phyloP scores from a whole-genome alignment of 2,113 vertebrate genomes.

The Plecturocebus donacophilus region DNA sequence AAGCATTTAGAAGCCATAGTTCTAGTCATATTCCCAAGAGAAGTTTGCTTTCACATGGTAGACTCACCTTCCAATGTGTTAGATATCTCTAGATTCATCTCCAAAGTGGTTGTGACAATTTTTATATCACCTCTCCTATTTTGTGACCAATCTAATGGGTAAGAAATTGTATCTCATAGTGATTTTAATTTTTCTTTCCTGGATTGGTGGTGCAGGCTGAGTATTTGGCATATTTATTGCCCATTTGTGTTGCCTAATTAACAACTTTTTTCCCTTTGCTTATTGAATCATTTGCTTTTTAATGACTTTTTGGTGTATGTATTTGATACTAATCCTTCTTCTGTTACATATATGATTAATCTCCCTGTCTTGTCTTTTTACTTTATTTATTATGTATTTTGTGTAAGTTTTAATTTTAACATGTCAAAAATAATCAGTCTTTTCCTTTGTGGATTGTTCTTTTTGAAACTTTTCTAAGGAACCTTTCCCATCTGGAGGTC shows the following conservation, averaged over 20 bases:
- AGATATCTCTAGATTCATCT: neutral
- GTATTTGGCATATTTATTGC: neutral
- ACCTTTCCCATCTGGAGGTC: neutral
- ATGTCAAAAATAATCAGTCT: neutral
- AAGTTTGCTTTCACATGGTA: too few relatives aligned
- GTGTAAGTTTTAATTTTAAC: neutral
- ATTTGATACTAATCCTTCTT: neutral
- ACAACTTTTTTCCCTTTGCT: neutral
- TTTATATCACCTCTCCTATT: neutral
- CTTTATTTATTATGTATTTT: neutral
- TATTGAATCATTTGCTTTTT: neutral
- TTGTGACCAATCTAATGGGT: neutral
- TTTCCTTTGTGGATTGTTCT: neutral
- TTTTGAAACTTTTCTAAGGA: neutral
- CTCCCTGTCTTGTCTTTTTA: neutral
- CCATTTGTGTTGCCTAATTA: neutral
- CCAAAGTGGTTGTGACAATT: neutral
- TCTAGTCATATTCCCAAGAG: neutral
- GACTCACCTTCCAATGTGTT: neutral
- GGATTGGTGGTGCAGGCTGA: neutral
- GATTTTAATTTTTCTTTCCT: neutral
- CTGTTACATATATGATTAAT: neutral
- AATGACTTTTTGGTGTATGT: neutral
- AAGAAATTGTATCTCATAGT: neutral
- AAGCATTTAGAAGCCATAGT: neutral